phyloP scores from a whole-genome alignment of 2,888 invertebrate species.

The Ischnus inquisitorius region DNA sequence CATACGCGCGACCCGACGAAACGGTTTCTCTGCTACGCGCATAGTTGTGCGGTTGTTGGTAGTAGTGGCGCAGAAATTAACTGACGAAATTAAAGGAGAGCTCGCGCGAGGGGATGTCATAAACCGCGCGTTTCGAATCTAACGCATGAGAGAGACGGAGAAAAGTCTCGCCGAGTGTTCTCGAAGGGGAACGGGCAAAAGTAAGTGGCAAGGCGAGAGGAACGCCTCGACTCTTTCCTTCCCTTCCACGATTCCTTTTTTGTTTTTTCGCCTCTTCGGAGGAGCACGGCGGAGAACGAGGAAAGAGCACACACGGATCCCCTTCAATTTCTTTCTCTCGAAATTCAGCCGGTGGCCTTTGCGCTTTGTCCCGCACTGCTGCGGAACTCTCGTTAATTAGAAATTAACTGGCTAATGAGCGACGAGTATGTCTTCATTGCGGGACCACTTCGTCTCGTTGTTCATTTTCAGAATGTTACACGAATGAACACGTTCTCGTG shows the following conservation, averaged over 20 bases:
- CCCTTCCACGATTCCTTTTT: background rate
- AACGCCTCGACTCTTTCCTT: background rate
- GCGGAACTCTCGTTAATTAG: conserved; percentile 61
- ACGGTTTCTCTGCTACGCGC: background rate
- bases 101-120: conserved; percentile 61
- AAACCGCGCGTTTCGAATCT: conserved; percentile 53
- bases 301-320: conserved; percentile 16
- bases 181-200: conserved; percentile 29
- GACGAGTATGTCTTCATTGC: conserved; percentile 58
- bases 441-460: conserved; percentile 28
- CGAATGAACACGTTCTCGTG: background rate
- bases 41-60: conserved; percentile 1
- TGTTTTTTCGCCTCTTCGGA: background rate
- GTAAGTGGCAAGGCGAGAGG: conserved; percentile 43
- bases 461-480: conserved; percentile 21
- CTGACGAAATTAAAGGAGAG: conserved; percentile 56
- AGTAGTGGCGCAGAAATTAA: conserved; percentile 54
- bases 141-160: conserved; percentile 23
- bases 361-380: conserved; percentile 8
- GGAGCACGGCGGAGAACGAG: background rate
- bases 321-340: conserved; percentile 58
- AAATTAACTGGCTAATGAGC: conserved; percentile 66
- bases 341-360: conserved; percentile 35
- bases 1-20: background rate
- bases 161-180: conserved; percentile 29